phyloP scores from a whole-genome alignment of 2,888 invertebrate genomes.

The Pachycephus smyrnensis region DNA sequence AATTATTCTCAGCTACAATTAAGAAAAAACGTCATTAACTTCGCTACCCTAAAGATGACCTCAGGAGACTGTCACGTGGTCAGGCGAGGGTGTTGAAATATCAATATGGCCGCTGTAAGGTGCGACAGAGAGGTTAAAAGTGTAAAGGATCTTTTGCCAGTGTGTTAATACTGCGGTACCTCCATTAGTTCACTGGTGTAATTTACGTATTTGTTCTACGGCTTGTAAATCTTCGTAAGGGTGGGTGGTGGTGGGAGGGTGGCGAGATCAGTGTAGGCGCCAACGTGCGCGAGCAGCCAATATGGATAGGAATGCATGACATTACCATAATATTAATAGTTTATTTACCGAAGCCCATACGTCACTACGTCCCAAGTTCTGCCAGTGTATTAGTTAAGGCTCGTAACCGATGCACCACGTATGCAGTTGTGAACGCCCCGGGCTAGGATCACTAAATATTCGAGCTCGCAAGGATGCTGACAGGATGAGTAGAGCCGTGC shows the following conservation, averaged over 20 bases:
- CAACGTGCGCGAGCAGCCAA: slow-evolving; percentile 52
- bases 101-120: background rate
- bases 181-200: slow-evolving; percentile 61
- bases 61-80: background rate
- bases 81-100: background rate
- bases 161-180: slow-evolving; percentile 18
- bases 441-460: slow-evolving; percentile 64
- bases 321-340: slow-evolving; percentile 67
- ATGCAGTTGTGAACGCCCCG: slow-evolving; percentile 42
- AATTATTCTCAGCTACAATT: too few relatives aligned
- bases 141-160: slow-evolving; percentile 9
- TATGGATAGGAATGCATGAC: slow-evolving; percentile 67
- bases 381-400: slow-evolving; percentile 50
- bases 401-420: slow-evolving; percentile 26
- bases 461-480: slow-evolving; percentile 55
- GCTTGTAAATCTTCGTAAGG: slow-evolving; percentile 59
- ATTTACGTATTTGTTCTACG: slow-evolving; percentile 67
- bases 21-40: background rate
- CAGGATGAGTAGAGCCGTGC: slow-evolving; percentile 48
- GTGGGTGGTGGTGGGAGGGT: slow-evolving; percentile 43
- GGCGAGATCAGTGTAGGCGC: slow-evolving; percentile 41
- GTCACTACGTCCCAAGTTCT: slow-evolving; percentile 52
- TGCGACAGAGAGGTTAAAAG: background rate
- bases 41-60: background rate
- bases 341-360: slow-evolving; percentile 66